Conservation (phyloP, 2,888 invertebrate genomes). For the Anaspis maculata region DNA sequence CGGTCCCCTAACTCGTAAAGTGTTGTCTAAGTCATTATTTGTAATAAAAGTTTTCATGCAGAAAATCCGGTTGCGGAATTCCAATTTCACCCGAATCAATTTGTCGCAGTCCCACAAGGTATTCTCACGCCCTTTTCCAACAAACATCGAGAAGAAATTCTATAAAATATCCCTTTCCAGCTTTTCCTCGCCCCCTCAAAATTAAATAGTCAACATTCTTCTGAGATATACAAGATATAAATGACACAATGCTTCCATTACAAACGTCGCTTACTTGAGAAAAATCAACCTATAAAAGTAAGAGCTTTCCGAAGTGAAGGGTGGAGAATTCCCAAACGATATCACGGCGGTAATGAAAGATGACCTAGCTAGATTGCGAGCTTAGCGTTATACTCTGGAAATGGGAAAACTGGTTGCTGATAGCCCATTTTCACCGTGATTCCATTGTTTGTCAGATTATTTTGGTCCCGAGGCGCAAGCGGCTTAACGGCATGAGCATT, state of each 20-base stretch:
- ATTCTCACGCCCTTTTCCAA: too few relatives aligned
- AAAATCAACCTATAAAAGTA: too few relatives aligned
- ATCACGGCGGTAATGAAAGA: constrained; percentile 18
- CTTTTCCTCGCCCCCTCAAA: too few relatives aligned
- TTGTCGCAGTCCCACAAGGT: too few relatives aligned
- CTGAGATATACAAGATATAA: too few relatives aligned
- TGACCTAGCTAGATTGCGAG: constrained; percentile 36
- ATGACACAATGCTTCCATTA: too few relatives aligned
- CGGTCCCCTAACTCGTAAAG: too few relatives aligned
- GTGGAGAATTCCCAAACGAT: constrained; percentile 10
- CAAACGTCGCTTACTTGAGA: too few relatives aligned
- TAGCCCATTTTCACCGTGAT: constrained; percentile 35
- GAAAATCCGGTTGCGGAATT: constrained; percentile 21
- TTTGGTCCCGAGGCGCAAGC: constrained; percentile 24
- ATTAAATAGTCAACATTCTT: too few relatives aligned
- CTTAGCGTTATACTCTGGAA: constrained; percentile 31
- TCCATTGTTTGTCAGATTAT: constrained; percentile 37
- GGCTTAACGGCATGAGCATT: constrained; percentile 23
- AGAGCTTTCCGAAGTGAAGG: too few relatives aligned
- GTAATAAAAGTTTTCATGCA: constrained; percentile 21
- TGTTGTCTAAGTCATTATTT: constrained; percentile 18
- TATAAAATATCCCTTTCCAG: too few relatives aligned
- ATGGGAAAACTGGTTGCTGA: constrained; percentile 33
- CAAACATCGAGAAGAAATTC: too few relatives aligned
- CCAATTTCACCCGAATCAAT: constrained; percentile 20